Base-by-base conservation (phyloP, 2,113 vertebrate species). In the Hippocampus guttulatus region DNA sequence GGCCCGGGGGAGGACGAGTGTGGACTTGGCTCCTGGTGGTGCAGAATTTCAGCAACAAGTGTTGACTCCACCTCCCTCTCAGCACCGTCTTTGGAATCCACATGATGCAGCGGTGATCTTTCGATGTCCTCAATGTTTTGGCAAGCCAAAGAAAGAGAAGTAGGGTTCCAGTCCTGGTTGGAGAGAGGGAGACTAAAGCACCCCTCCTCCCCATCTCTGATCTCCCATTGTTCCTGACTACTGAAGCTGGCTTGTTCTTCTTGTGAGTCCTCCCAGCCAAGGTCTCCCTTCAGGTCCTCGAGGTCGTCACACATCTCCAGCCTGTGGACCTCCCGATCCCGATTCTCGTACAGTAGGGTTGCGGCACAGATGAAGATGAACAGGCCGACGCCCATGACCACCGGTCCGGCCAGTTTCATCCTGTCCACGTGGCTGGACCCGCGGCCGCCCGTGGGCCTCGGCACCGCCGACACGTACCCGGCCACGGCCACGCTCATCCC, bases 291-390 rank as follows among this genome's bases (percentile, higher is more conserved):
- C 73, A 86, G 64, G 51, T 86, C 78, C 70, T 87, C 85, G 0
- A 86, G 69, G 73, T 89, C 87, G 0, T 88, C 84, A 0, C 70
- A 66, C 0, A 38, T 71, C 65, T 79, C 78, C 12, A 11, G 83
- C 20, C 85, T 86, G 1, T 89, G 94, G 23, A 69, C 55, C 78
- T 95, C 95, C n/a, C 87, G 89, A 86, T 98, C 96, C 14, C 97
- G 89, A 90, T 98, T 98, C 91, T 98, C 97, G 0, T 96, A 97
- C 11, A 99, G 93, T 78, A 99, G 91, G 8, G 97, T 97, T 88
- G 95, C 98, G 64, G 97, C 95, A 0, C 97, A 99, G 92, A 98
- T 99, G 88, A 99, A 96, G 82, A 98, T 94, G 80, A 99, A 99
- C 51, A 99, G 92, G 27, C 96, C 97, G 0, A 96, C 92, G n/a